These are phyloP conservation scores for Tor tambroides DNA, from an alignment of 2,113 vertebrate genomes.

Conservation along the genomic window DNA sequence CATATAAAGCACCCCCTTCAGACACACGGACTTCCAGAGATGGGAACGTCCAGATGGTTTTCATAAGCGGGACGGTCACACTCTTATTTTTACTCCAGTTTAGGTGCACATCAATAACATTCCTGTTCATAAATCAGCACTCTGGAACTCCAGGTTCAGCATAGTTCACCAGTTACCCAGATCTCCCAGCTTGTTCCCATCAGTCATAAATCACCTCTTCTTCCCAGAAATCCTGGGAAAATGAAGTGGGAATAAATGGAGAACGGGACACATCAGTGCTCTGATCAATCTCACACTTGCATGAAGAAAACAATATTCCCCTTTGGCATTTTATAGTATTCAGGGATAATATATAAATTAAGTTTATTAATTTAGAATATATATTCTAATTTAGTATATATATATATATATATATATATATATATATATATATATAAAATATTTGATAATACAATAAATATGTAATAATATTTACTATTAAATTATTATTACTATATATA, in stretches of 20 bases:
- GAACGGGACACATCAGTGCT: neutral
- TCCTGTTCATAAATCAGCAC: conserved; percentile 65
- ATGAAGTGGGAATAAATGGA: conserved; percentile 54
- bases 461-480: too few species aligned
- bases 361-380: too few species aligned
- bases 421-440: too few species aligned
- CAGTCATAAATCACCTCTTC: conserved; percentile 55
- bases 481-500: too few species aligned
- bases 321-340: too few species aligned
- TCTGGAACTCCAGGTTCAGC: conserved; percentile 53
- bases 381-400: too few species aligned
- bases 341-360: too few species aligned
- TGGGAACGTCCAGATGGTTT: conserved; percentile 65
- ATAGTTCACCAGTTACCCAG: conserved; percentile 51
- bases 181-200: conserved; percentile 36
- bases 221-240: conserved; percentile 21
- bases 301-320: too few species aligned
- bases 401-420: too few species aligned
- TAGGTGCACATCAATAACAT: conserved; percentile 69
- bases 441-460: too few species aligned
- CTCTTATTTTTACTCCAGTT: conserved; percentile 56
- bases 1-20: neutral
- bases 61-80: conserved; percentile 63
- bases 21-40: neutral
- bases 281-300: neutral